These are phyloP conservation scores for Ceratosolen fusciceps DNA, from an alignment of 1,140 invertebrate genomes.

Conservation along the genomic window DNA sequence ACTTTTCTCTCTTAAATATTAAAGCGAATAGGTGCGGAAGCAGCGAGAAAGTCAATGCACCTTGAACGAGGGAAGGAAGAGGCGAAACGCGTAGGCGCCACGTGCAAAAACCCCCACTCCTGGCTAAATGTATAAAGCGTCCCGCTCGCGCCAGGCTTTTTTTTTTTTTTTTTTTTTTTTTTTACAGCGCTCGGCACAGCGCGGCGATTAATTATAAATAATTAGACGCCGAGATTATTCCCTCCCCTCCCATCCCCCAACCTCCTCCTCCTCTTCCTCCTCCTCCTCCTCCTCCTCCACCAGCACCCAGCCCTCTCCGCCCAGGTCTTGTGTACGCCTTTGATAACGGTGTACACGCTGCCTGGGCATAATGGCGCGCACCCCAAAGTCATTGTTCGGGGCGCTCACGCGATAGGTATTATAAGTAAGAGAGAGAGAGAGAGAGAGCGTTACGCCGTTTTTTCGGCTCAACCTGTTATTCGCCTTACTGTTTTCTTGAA, in stretches of 20 bases:
- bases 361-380: conserved; percentile 7
- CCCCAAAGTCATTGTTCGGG: conserved; percentile 27
- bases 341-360: conserved; percentile 37
- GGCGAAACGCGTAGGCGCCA: background rate
- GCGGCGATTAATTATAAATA: conserved; percentile 66
- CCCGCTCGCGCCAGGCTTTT: background rate
- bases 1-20: background rate
- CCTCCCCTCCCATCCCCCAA: conserved; percentile 16
- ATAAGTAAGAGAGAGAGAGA: conserved; percentile 4
- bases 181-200: conserved; percentile 48
- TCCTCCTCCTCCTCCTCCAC: too few relatives aligned
- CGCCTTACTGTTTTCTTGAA: background rate
- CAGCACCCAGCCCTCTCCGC: too few relatives aligned
- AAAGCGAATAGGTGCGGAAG: background rate
- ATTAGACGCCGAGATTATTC: conserved; percentile 55
- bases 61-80: background rate
- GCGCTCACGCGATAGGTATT: conserved; percentile 27
- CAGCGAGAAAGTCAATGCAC: background rate
- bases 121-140: background rate
- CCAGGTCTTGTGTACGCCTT: background rate
- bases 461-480: background rate
- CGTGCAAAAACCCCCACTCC: conserved; percentile 4
- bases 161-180: too few relatives aligned
- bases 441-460: background rate
- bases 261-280: too few relatives aligned